A percentile compares a stretch with the other conserved stretches of the same genome.
Evolutionary conservation across 2,113 vertebrate species (phyloP).

Genomic region (Leptodactylus fuscus): DNA sequence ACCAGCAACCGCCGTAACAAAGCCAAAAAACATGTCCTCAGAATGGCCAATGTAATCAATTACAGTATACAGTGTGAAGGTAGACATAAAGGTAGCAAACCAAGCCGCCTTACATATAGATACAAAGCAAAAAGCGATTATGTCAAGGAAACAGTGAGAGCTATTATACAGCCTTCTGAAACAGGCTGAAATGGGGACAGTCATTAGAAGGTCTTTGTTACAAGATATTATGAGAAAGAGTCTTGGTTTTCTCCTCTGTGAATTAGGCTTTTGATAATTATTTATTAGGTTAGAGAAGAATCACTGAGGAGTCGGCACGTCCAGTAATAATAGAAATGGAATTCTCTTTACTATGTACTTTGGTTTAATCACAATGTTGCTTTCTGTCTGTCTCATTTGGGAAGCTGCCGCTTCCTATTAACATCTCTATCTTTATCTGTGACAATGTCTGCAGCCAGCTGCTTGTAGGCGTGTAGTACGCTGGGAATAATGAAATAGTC

Average conservation of each 20-base stretch:
- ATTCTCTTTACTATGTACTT: neutral
- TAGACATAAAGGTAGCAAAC: neutral
- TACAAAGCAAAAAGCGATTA: neutral
- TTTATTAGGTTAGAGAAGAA: neutral
- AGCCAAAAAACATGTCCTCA: neutral
- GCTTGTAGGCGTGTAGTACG: neutral
- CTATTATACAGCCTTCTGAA: neutral
- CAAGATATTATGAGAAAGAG: neutral
- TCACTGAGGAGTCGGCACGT: neutral
- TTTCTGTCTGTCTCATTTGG: neutral
- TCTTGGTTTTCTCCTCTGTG: neutral
- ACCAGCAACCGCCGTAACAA: neutral
- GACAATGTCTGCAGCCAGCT: neutral
- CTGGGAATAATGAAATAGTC: neutral
- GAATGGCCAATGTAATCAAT: constrained; percentile 9
- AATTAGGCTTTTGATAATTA: neutral
- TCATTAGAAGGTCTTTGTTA: neutral
- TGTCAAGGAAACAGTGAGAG: neutral
- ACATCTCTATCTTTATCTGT: neutral
- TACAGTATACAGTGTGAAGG: neutral
- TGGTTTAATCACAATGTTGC: neutral
- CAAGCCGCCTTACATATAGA: neutral
- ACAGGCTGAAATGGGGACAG: neutral
- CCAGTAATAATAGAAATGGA: neutral
- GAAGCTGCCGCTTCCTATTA: neutral